Evolutionary conservation across 2,888 invertebrate genomes (phyloP).

Genomic region (Apodemia mormo): DNA sequence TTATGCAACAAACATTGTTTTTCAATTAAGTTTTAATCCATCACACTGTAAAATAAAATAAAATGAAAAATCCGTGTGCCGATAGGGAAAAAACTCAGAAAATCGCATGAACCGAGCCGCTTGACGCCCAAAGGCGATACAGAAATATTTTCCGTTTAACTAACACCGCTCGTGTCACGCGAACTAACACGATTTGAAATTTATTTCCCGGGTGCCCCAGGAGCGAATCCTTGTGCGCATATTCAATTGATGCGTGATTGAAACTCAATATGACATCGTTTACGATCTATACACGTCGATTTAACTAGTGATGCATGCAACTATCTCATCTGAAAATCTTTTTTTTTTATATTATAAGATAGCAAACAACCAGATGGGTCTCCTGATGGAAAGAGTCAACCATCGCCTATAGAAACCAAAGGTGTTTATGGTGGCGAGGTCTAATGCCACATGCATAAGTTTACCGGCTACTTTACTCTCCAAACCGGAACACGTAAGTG

Average conservation of each 20-base stretch:
- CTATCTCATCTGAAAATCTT: too few species aligned
- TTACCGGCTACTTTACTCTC: too few species aligned
- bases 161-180: constrained; percentile 59
- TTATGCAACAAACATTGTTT: background rate
- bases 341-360: too few species aligned
- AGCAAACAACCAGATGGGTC: too few species aligned
- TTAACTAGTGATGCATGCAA: too few species aligned
- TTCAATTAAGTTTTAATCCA: constrained; percentile 3
- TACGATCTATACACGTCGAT: constrained; percentile 14
- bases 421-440: too few species aligned
- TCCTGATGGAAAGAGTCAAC: too few species aligned
- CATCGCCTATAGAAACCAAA: too few species aligned
- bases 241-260: constrained; percentile 43
- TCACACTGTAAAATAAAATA: constrained; percentile 23
- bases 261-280: constrained; percentile 32
- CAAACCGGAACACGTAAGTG: too few species aligned
- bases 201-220: constrained; percentile 57
- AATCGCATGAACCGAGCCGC: constrained; percentile 59
- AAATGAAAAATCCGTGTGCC: constrained; percentile 38
- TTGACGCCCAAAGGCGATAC: constrained; percentile 60
- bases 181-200: constrained; percentile 63
- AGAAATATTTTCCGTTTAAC: constrained; percentile 72
- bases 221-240: constrained; percentile 32
- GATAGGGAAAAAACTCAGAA: constrained; percentile 44
- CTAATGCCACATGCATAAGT: too few species aligned